Evolutionary conservation across 1,140 invertebrate species (phyloP).

Genomic region (Phymastichus coffea): DNA sequence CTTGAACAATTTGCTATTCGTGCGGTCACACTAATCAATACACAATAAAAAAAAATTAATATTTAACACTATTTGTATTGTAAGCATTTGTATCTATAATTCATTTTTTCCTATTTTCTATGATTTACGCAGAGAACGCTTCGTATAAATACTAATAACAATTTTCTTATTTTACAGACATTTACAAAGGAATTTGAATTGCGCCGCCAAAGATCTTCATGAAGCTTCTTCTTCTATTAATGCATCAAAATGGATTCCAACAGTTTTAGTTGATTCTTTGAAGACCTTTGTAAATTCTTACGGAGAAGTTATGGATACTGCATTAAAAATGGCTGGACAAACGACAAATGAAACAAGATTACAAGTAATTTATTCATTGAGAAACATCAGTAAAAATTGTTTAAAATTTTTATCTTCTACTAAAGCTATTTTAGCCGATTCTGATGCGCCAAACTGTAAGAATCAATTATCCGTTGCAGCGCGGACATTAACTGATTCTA

Average conservation of each 20-base stretch:
- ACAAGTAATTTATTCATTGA: slow-evolving; percentile 82
- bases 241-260: slow-evolving; percentile 65
- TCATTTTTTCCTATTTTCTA: too few relatives aligned
- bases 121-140: too few relatives aligned
- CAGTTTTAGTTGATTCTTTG: slow-evolving; percentile 71
- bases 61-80: not conserved
- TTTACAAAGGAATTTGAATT: slow-evolving; percentile 81
- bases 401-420: slow-evolving; percentile 84
- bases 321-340: slow-evolving; percentile 82
- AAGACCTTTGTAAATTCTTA: slow-evolving; percentile 79
- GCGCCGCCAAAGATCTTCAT: slow-evolving; percentile 80
- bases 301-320: slow-evolving; percentile 71
- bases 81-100: not conserved
- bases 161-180: slow-evolving; percentile 57
- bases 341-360: slow-evolving; percentile 68
- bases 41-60: not conserved
- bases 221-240: slow-evolving; percentile 80
- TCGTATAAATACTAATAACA: too few relatives aligned
- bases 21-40: not conserved
- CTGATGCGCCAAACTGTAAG: slow-evolving; percentile 85
- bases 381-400: slow-evolving; percentile 84
- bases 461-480: slow-evolving; percentile 86
- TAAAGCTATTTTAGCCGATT: slow-evolving; percentile 86
- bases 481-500: slow-evolving; percentile 86
- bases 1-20: too few relatives aligned